These are phyloP conservation scores for Phaenicophaeus curvirostris DNA, from an alignment of 2,797 vertebrate genomes.

Conservation along the genomic window DNA sequence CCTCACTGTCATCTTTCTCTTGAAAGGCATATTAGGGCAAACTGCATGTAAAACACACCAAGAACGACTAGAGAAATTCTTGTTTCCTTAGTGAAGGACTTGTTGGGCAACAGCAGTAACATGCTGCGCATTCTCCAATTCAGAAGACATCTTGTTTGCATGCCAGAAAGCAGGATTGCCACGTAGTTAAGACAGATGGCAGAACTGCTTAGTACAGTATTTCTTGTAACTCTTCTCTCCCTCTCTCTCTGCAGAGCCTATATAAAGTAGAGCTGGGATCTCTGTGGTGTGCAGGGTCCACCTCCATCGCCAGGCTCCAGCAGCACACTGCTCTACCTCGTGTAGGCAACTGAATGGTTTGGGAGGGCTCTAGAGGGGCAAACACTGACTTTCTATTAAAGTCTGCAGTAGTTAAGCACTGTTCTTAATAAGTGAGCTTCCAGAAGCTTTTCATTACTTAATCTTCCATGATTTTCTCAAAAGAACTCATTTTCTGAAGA, in stretches of 20 bases:
- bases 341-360: not conserved
- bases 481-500: not conserved
- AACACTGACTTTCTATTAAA: not conserved
- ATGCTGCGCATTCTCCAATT: not conserved
- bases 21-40: not conserved
- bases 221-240: not conserved
- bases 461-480: not conserved
- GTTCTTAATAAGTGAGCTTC: not conserved
- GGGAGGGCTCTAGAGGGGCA: not conserved
- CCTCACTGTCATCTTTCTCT: not conserved
- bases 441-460: not conserved
- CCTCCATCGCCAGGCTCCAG: not conserved
- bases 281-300: not conserved
- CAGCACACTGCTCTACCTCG: not conserved
- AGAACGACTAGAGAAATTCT: not conserved
- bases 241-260: not conserved
- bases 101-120: not conserved
- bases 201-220: not conserved
- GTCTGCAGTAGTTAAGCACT: not conserved
- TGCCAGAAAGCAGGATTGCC: not conserved
- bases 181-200: not conserved
- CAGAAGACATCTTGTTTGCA: not conserved
- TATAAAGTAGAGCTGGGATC: not conserved
- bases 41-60: fast-evolving
- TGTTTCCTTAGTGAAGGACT: not conserved